Evolutionary conservation across 2,113 vertebrate genomes (phyloP).

Genomic region (Spermophilus dauricus): DNA sequence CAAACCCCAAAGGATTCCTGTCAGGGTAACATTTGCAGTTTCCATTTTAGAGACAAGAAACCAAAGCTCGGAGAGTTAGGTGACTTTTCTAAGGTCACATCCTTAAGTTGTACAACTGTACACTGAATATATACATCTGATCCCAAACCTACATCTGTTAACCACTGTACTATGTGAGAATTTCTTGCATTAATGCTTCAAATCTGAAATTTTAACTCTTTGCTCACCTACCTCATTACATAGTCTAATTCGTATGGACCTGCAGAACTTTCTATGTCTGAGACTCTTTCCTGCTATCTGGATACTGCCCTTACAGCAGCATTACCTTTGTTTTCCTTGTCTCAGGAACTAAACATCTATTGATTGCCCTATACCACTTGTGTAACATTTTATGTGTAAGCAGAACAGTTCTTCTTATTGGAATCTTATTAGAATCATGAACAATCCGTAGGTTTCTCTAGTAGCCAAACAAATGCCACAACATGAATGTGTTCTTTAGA

Average conservation of each 20-base stretch:
- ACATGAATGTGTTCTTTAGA: not conserved
- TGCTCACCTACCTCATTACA: not conserved
- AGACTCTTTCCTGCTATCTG: not conserved
- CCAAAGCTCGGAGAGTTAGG: not conserved
- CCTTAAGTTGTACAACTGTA: not conserved
- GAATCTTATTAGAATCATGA: not conserved
- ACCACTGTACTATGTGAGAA: not conserved
- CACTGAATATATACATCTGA: not conserved
- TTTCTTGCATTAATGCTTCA: conserved; percentile 5
- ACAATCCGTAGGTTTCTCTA: not conserved
- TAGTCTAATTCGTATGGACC: not conserved
- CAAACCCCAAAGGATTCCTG: not conserved
- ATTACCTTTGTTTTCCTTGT: not conserved
- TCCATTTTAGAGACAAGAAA: not conserved
- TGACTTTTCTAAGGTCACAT: not conserved
- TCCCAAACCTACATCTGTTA: not conserved
- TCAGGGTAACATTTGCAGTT: not conserved
- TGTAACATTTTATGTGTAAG: not conserved
- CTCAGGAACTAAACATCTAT: not conserved
- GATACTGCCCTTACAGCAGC: not conserved
- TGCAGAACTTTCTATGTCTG: not conserved
- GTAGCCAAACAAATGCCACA: not conserved
- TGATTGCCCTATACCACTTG: not conserved
- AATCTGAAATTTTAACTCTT: not conserved
- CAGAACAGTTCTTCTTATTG: not conserved